These are phyloP conservation scores for Phasia obesa DNA, from an alignment of 2,888 invertebrate genomes.

Conservation along the genomic window DNA sequence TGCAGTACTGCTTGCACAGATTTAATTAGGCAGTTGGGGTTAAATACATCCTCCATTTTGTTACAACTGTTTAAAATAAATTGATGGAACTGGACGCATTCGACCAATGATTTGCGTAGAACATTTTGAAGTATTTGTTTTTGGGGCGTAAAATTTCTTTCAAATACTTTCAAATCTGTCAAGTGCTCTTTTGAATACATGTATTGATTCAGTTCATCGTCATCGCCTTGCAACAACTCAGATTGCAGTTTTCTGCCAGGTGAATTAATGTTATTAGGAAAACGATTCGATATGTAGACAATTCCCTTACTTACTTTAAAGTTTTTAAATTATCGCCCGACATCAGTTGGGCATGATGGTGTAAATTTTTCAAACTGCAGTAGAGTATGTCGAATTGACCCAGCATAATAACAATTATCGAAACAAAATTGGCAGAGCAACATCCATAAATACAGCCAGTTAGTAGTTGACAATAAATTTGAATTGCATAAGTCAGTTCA, in stretches of 20 bases:
- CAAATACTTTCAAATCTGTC: conserved; percentile 72
- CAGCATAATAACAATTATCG: conserved; percentile 75
- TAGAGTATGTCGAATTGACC: conserved; percentile 80
- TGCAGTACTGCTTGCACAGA: conserved; percentile 80
- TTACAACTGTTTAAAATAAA: conserved; percentile 78
- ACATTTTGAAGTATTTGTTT: conserved; percentile 9
- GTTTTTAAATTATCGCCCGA: conserved; percentile 68
- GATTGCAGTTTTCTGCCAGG: conserved; percentile 59
- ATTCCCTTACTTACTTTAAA: conserved; percentile 73
- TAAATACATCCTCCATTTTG: conserved; percentile 80
- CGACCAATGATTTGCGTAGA: conserved; percentile 74
- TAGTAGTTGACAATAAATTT: conserved; percentile 77
- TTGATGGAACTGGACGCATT: conserved; percentile 80
- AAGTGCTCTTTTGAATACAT: conserved; percentile 73
- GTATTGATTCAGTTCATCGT: conserved; percentile 77
- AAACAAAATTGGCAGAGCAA: conserved; percentile 80
- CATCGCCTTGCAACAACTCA: conserved; percentile 52
- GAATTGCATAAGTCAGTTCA: conserved; percentile 74
- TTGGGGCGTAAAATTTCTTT: not conserved
- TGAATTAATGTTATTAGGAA: not conserved
- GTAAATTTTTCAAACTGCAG: conserved; percentile 81
- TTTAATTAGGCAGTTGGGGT: conserved; percentile 80
- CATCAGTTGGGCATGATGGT: conserved; percentile 75
- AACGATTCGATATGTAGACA: not conserved
- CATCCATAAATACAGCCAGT: conserved; percentile 75